These are phyloP conservation scores for Theonella swinhoei DNA, from an alignment of 37 sponge, comb jelly and placozoan species.

Conservation along the genomic window DNA sequence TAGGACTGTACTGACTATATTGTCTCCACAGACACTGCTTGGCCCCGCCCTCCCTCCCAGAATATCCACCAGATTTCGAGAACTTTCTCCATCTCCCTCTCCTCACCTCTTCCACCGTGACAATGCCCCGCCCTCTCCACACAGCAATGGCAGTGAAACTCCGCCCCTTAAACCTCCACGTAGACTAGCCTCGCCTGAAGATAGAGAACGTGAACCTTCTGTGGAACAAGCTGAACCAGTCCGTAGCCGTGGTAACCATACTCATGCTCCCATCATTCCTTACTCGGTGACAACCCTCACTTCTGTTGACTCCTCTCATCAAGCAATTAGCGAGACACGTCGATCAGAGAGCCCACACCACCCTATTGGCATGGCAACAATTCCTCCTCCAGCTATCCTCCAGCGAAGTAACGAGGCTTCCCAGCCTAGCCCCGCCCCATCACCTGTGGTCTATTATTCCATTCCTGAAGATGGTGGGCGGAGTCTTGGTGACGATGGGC, in stretches of 20 bases:
- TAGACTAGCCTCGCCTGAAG: background rate
- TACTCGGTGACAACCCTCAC: conserved; percentile 59
- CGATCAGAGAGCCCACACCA: conserved; percentile 9
- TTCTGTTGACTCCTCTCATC: background rate
- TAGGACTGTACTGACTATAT: background rate
- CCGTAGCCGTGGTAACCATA: background rate
- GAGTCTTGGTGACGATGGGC: conserved; percentile 28
- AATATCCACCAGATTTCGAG: conserved; percentile 1
- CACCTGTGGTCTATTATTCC: conserved; percentile 27
- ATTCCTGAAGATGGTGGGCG: conserved; percentile 3
- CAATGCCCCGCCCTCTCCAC: background rate
- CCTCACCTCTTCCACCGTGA: conserved; percentile 31
- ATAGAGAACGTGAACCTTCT: background rate
- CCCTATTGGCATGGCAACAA: background rate
- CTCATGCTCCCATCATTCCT: conserved; percentile 19
- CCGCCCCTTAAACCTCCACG: conserved; percentile 17
- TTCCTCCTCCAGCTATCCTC: conserved; percentile 69
- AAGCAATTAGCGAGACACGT: background rate
- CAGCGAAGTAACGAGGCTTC: background rate
- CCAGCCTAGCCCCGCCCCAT: background rate
- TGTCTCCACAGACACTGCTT: background rate
- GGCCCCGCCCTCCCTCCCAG: conserved; percentile 32
- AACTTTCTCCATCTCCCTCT: conserved; percentile 23
- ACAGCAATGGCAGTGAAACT: background rate
- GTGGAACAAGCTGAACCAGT: background rate